Evolutionary conservation across 1,140 invertebrate genomes (phyloP), one percentile per base, ranked within the genome.

Genomic region (Meloidogyne floridensis): DNA sequence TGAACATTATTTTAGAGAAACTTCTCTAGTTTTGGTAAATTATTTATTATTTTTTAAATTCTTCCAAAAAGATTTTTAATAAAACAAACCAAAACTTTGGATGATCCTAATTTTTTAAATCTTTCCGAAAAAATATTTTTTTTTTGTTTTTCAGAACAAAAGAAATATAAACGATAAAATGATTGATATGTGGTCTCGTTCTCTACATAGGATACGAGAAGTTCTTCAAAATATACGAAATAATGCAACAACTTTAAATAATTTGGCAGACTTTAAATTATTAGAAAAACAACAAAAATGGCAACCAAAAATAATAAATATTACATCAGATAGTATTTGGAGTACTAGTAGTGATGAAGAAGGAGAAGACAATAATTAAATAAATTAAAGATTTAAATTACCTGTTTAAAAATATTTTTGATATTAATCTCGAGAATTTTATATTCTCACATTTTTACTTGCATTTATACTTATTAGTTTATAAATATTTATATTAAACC

Each of bases 141-240:
- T 47, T 6, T 6, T 47, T 47, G 47, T 6, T 47, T 47, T 65
- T 65, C 15, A 77, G 75, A 77, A 77, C 18, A 56, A 69, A 7
- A 13, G 53, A 42, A 77, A 77, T 43, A 77, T 77, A 15, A 77
- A 77, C 15, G 75, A 77, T 43, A 77, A 77, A 77, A 77, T 77
- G 75, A 18, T 77, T 42, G 56, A 77, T 43, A 43, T 69, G 6
- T 77, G 75, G 75, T 56, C 75, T 2, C 75, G 69, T 42, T 77
- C 75, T 3, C 32, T 43, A 77, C 75, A 77, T 77, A 51, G 75
- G 32, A 77, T 77, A 56, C 75, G 75, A n/a, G 75, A 42, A n/a
- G 43, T 47, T 32, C 7, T 77, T 20, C 51, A 42, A 56, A 54
- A 47, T 43, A 20, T 56, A 0, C 75, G 43, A 56, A 77, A 43